phyloP scores from a whole-genome alignment of 2,888 invertebrate genomes.

The Zygaena filipendulae region DNA sequence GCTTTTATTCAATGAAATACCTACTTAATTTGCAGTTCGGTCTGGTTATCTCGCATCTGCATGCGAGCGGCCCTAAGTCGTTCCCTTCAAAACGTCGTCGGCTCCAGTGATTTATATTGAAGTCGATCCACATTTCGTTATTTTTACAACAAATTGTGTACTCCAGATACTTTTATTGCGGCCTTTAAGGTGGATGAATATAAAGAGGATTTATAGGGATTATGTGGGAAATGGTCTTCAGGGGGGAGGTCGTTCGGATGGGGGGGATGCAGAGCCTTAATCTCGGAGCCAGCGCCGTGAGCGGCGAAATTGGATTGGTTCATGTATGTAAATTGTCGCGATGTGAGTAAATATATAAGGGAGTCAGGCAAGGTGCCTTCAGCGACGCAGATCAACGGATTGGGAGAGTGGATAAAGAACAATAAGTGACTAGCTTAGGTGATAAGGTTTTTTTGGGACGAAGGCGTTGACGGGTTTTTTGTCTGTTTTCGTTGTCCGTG shows the following conservation, averaged over 20 bases:
- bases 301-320: conserved; percentile 61
- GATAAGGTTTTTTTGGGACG: not conserved
- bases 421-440: not conserved
- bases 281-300: conserved; percentile 53
- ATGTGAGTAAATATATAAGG: conserved; percentile 64
- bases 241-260: conserved; percentile 23
- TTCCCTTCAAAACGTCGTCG: too few species aligned
- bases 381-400: conserved; percentile 20
- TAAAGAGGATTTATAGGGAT: conserved; percentile 65
- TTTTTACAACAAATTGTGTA: conserved; percentile 25
- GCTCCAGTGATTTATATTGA: too few species aligned
- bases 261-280: conserved; percentile 45
- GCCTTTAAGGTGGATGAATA: conserved; percentile 67
- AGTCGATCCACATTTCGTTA: too few species aligned
- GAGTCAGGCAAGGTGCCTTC: too few species aligned
- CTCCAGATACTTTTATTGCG: conserved; percentile 56
- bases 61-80: too few species aligned
- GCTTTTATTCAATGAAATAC: too few species aligned
- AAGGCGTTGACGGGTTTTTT: too few species aligned
- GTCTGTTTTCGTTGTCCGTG: too few species aligned
- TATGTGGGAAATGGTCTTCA: conserved; percentile 46
- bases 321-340: conserved; percentile 60
- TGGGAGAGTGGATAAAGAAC: not conserved
- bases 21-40: too few species aligned
- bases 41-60: too few species aligned